Base-by-base conservation (phyloP, 2,888 invertebrate genomes). In the Helicoverpa assulta region DNA sequence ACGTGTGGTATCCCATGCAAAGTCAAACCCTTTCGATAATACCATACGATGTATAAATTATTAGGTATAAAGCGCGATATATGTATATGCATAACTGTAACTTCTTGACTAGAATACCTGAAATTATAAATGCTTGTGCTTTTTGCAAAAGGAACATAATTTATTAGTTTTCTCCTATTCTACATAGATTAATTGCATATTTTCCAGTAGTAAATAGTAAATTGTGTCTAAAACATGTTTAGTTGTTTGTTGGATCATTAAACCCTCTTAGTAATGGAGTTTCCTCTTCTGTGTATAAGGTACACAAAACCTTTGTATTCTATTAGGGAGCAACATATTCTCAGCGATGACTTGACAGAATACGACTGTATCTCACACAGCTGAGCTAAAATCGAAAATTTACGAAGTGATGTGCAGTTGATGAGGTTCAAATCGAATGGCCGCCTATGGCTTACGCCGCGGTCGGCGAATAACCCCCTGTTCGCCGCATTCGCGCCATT, bases 401-500 rank as follows among this genome's bases (percentile, higher is more conserved):
- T 43, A 18, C 33, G 18, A 54, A 63, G 40, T 19, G 50, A 56
- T n/a, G 47, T 10, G 40, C 33, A 60, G 47, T 51, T 53, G 37
- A 62, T 54, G 67, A 63, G 12, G 53, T 63, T 59, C 53, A 55
- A 66, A 66, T 64, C 71, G 40, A 68, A 68, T 50, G 18, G 29
- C 67, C 80, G 70, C 72, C 65, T 65, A 60, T 74, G 54, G 37
- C 70, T 80, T 66, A 75, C 55, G 26, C 76, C 78, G 67, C 69
- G 66, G 67, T 66, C 70, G 65, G 60, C 67, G 70, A 70, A 18
- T 33, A 66, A 73, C 66, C 76, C 71, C 66, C 78, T 67, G 80
- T 78, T 76, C 61, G 57, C 82, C 86, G 87, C 88, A 83, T 88
- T 82, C 88, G 80, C 86, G 86, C 91, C 89, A 92, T 92, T 94